Percentiles rank a stretch among this genome's conserved stretches.
phyloP scores from a whole-genome alignment of 2,797 vertebrate species.

The Buceros bicornis region DNA sequence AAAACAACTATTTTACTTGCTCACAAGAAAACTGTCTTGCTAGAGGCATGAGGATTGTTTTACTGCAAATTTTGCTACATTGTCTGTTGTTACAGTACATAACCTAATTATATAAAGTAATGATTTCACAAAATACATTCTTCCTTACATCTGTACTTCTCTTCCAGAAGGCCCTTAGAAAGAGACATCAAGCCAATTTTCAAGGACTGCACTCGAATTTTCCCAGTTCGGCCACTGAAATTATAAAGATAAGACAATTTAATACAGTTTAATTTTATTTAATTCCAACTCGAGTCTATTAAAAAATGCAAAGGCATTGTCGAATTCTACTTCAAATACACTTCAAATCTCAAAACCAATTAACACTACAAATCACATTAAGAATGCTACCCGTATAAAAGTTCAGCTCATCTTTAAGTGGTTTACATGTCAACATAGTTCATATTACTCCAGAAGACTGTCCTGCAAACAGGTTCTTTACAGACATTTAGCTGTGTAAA shows the following conservation, averaged over 20 bases:
- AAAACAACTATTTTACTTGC: background rate
- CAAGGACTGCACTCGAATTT: conserved; percentile 94
- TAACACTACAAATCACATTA: conserved; percentile 6
- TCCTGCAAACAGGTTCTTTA: background rate
- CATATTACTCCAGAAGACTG: background rate
- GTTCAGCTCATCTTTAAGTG: background rate
- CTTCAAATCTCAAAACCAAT: conserved; percentile 29
- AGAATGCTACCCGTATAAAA: conserved; percentile 9
- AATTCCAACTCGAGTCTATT: background rate
- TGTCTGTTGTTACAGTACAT: background rate
- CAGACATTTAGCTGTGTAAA: background rate
- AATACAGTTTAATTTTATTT: background rate
- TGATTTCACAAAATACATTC: background rate
- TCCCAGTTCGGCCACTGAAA: conserved; percentile 93
- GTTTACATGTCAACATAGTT: background rate
- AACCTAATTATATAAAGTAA: background rate
- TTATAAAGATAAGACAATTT: conserved; percentile 42
- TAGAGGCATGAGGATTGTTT: background rate
- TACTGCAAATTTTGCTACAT: background rate
- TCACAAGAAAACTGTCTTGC: background rate
- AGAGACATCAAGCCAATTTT: conserved; percentile 96
- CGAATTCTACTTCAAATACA: conserved; percentile 2
- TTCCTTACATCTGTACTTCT: conserved; percentile 97
- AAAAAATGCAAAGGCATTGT: background rate
- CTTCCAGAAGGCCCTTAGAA: conserved; percentile 95